Evolutionary conservation across 92 coral and sea anemone genomes (phyloP).

Genomic region (Umimayanthus chanpuru): DNA sequence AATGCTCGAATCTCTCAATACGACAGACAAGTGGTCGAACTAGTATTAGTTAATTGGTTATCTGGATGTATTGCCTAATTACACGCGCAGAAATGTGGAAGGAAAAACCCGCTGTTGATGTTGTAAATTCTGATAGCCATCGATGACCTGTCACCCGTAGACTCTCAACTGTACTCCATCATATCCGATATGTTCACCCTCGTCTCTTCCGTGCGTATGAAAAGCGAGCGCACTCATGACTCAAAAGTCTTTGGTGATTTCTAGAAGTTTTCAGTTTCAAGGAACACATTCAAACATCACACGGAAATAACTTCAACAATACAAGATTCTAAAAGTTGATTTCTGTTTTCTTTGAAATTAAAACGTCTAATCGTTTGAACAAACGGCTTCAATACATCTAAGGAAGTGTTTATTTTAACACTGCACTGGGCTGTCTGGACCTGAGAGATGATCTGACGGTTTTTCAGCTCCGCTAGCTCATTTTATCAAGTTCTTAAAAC

Average conservation of each 20-base stretch:
- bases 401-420: constrained; percentile 35
- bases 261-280: neutral
- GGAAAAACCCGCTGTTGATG: neutral
- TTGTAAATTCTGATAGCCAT: constrained; percentile 30
- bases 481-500: neutral
- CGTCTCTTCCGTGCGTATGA: constrained; percentile 1
- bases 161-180: neutral
- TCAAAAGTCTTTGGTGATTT: neutral
- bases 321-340: neutral
- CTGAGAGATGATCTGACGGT: neutral
- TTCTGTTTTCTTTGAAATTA: constrained; percentile 16
- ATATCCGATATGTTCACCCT: neutral
- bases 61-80: neutral
- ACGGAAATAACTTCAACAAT: neutral
- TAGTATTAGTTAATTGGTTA: neutral
- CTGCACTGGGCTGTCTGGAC: neutral
- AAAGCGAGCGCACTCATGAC: neutral
- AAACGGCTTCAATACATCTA: constrained; percentile 31
- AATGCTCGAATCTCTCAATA: neutral
- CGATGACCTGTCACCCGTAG: constrained; percentile 33
- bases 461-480: neutral
- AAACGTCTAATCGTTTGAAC: constrained; percentile 28
- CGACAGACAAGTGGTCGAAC: neutral
- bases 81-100: neutral
- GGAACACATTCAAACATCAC: no score